Evolutionary conservation across 2,888 invertebrate species (phyloP).

Genomic region (Argyresthia goedartella): DNA sequence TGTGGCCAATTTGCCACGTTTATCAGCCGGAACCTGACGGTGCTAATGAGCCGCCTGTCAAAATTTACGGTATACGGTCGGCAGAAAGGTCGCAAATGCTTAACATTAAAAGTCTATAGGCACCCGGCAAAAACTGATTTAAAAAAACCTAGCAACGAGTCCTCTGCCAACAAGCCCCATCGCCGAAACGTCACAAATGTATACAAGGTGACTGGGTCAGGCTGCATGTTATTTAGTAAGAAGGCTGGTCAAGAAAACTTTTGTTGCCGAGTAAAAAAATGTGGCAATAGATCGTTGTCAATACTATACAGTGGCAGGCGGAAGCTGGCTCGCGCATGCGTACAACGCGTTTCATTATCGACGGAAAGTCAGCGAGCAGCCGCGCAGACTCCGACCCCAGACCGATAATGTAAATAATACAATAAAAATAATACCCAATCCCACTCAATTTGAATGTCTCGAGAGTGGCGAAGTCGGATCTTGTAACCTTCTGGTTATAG

Average conservation of each 20-base stretch:
- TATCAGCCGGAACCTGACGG: neutral
- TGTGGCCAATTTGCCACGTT: no score
- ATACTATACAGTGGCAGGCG: conserved; percentile 43
- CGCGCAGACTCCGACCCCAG: conserved; percentile 45
- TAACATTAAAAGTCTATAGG: no score
- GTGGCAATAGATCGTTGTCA: no score
- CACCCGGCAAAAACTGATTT: no score
- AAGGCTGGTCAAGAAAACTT: no score
- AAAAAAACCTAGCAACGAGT: no score
- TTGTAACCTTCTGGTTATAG: neutral
- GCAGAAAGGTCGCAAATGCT: conserved; percentile 25
- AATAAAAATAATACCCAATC: conserved; percentile 57
- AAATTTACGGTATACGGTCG: neutral
- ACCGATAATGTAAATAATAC: conserved; percentile 53
- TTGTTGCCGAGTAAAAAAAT: no score
- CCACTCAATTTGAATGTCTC: conserved; percentile 47
- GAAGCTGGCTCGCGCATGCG: conserved; percentile 55
- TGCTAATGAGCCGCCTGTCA: neutral
- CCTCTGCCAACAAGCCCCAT: no score
- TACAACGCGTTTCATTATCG: conserved; percentile 37
- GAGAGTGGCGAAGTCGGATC: neutral
- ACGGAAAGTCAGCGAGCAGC: conserved; percentile 26
- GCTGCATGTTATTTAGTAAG: no score
- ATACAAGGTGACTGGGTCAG: no score
- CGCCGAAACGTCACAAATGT: no score